Evolutionary conservation across 2,113 vertebrate genomes (phyloP).

Genomic region (Kryptolebias marmoratus): DNA sequence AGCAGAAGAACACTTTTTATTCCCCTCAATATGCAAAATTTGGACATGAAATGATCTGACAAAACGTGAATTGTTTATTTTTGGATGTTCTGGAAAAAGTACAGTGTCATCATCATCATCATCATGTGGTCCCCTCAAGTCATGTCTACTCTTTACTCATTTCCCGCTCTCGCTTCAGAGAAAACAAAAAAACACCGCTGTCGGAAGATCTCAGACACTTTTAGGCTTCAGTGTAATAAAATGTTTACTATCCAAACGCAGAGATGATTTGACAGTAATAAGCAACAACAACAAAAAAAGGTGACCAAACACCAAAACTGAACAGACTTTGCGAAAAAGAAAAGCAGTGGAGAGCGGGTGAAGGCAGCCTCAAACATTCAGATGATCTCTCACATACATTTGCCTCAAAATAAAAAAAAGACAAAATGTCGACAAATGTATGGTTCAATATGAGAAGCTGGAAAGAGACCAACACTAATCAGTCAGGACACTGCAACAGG

Average conservation of each 20-base stretch:
- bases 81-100: slow-evolving; percentile 52
- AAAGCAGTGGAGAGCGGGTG: slow-evolving; percentile 13
- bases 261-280: slow-evolving; percentile 46
- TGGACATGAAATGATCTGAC: slow-evolving; percentile 57
- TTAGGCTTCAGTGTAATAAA: slow-evolving; percentile 52
- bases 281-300: slow-evolving; percentile 37
- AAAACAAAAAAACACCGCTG: slow-evolving; percentile 8
- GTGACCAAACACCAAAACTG: slow-evolving; percentile 43
- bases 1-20: slow-evolving; percentile 21
- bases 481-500: slow-evolving; percentile 17
- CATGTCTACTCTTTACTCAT: slow-evolving; percentile 22
- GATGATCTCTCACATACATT: slow-evolving; percentile 54
- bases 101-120: slow-evolving; percentile 37
- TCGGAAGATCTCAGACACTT: slow-evolving; percentile 50
- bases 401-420: slow-evolving; percentile 29
- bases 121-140: slow-evolving; percentile 50
- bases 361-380: slow-evolving; percentile 32
- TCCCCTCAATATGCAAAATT: slow-evolving; percentile 75
- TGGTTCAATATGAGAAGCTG: slow-evolving; percentile 41
- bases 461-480: slow-evolving; percentile 5
- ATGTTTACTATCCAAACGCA: slow-evolving; percentile 57
- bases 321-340: slow-evolving; percentile 19
- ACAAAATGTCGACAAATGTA: slow-evolving; percentile 56
- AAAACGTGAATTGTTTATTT: slow-evolving; percentile 37
- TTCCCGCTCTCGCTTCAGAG: neutral